Conservation (phyloP, 2,113 vertebrate species). For the Notothenia coriiceps region DNA sequence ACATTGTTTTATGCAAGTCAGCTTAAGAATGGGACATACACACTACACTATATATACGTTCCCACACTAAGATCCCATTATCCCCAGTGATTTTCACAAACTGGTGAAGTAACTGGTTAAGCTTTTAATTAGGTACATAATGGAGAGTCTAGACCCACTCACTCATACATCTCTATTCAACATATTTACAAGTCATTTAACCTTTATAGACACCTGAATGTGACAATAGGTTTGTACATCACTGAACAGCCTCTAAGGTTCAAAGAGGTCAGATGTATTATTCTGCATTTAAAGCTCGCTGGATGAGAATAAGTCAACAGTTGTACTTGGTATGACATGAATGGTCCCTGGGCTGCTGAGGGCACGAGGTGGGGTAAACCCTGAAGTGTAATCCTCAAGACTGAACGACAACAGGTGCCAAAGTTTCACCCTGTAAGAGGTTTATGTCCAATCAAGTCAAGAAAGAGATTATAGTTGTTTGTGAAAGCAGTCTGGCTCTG, state of each 20-base stretch:
- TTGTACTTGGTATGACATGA: conserved; percentile 6
- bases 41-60: not conserved
- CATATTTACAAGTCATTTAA: not conserved
- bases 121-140: conserved; percentile 9
- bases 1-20: not conserved
- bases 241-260: not conserved
- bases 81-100: not conserved
- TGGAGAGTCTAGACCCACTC: not conserved
- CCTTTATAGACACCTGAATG: not conserved
- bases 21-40: not conserved
- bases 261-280: not conserved
- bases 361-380: conserved; percentile 49
- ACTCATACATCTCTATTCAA: conserved; percentile 11
- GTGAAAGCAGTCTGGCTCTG: conserved; percentile 6
- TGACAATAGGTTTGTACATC: not conserved
- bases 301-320: not conserved
- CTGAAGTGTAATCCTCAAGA: conserved; percentile 26
- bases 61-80: conserved; percentile 6
- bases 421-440: conserved; percentile 77
- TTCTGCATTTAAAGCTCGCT: not conserved
- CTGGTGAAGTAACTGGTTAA: conserved; percentile 25
- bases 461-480: conserved; percentile 69
- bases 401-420: conserved; percentile 56
- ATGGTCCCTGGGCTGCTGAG: not conserved
- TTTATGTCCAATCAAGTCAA: conserved; percentile 78